Evolutionary conservation across 2,888 invertebrate genomes (phyloP).

Genomic region (Gymnosoma rotundatum): DNA sequence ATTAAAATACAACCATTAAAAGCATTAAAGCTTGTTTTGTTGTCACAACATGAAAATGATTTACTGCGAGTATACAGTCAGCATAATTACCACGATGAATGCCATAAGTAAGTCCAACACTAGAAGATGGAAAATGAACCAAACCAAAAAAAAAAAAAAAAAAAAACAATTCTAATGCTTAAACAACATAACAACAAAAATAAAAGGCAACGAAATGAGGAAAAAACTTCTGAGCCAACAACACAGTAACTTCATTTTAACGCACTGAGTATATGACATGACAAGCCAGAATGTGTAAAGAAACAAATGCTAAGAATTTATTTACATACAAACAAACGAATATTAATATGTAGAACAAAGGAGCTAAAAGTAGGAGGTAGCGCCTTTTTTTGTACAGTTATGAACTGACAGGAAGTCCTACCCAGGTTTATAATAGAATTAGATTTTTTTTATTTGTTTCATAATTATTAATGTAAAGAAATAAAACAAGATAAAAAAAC

Average conservation of each 20-base stretch:
- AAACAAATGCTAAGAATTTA: too few relatives aligned
- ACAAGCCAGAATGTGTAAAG: too few relatives aligned
- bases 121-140: slow-evolving; percentile 12
- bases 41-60: background rate
- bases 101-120: background rate
- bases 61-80: background rate
- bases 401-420: too few relatives aligned
- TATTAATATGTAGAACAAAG: too few relatives aligned
- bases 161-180: background rate
- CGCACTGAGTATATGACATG: too few relatives aligned
- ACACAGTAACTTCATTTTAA: background rate
- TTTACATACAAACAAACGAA: too few relatives aligned
- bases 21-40: background rate
- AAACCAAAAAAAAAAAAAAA: background rate
- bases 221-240: slow-evolving; percentile 28
- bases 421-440: too few relatives aligned
- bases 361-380: too few relatives aligned
- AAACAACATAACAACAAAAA: background rate
- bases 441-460: too few relatives aligned
- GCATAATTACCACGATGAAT: background rate
- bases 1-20: background rate
- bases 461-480: too few relatives aligned
- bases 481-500: too few relatives aligned
- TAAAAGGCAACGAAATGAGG: background rate
- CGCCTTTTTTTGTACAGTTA: too few relatives aligned